Percentiles rank a stretch among this genome's conserved stretches.
phyloP scores from a whole-genome alignment of 2,888 invertebrate genomes.

The Nemotelus pantherinus region DNA sequence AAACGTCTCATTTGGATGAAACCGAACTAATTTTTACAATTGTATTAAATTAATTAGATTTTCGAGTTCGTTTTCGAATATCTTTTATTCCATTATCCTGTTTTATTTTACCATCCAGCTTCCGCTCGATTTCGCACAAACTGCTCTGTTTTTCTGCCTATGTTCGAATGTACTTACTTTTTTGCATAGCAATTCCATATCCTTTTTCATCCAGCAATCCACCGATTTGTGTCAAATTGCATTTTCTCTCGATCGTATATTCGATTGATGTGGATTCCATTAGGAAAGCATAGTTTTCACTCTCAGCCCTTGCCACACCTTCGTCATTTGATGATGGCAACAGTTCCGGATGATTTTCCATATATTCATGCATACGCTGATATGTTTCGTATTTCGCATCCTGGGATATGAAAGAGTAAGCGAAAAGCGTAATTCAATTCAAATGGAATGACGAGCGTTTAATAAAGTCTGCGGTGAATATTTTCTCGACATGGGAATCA shows the following conservation, averaged over 20 bases:
- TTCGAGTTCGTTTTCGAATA: no score
- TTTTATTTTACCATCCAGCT: no score
- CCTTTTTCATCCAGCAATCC: slow-evolving; percentile 76
- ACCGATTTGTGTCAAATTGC: slow-evolving; percentile 72
- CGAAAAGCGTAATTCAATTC: not conserved
- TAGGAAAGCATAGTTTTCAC: slow-evolving; percentile 75
- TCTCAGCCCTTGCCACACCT: slow-evolving; percentile 68
- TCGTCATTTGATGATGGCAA: slow-evolving; percentile 67
- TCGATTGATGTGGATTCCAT: slow-evolving; percentile 84
- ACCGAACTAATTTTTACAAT: not conserved
- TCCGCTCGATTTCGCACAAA: no score
- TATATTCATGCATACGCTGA: slow-evolving; percentile 82
- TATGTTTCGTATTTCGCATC: slow-evolving; percentile 81
- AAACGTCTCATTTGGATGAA: not conserved
- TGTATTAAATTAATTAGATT: not conserved
- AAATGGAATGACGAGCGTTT: not conserved
- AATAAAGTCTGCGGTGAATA: no score
- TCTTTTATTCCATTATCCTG: no score
- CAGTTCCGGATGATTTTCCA: slow-evolving; percentile 74
- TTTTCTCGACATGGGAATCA: no score
- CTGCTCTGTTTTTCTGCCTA: no score
- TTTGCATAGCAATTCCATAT: slow-evolving; percentile 78
- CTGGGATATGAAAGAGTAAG: slow-evolving; percentile 58
- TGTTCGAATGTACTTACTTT: slow-evolving; percentile 64
- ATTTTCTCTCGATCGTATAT: slow-evolving; percentile 75